These are phyloP conservation scores for Patiria pectinifera DNA, from an alignment of 53 echinoderm and acorn worm species.

Conservation along the genomic window DNA sequence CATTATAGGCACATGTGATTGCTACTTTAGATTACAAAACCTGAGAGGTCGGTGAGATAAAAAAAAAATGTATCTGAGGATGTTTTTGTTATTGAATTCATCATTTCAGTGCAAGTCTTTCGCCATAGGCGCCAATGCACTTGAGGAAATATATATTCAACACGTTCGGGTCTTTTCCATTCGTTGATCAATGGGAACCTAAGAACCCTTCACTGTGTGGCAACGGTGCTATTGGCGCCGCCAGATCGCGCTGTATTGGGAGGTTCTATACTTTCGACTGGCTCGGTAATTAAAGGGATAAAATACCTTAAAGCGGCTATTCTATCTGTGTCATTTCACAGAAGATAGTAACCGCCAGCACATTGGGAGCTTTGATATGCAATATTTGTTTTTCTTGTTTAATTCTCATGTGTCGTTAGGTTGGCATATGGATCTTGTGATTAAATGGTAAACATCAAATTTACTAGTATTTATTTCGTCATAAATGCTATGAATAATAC, in stretches of 20 bases:
- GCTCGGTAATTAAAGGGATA: not conserved
- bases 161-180: not conserved
- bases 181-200: not conserved
- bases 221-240: slow-evolving; percentile 13
- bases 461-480: too few relatives aligned
- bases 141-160: not conserved
- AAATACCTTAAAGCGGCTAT: not conserved
- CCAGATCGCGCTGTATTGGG: not conserved
- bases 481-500: too few relatives aligned
- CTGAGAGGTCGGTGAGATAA: too few relatives aligned
- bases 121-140: not conserved
- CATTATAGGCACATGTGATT: too few relatives aligned
- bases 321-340: too few relatives aligned
- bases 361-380: too few relatives aligned
- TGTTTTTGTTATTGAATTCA: not conserved
- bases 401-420: too few relatives aligned
- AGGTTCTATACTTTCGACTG: not conserved
- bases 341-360: too few relatives aligned
- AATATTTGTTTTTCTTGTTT: too few relatives aligned
- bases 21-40: not conserved
- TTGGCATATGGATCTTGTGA: too few relatives aligned
- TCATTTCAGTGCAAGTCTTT: not conserved
- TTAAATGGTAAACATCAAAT: too few relatives aligned
- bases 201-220: not conserved
- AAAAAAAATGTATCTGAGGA: too few relatives aligned